phyloP scores from a whole-genome alignment of 2,797 vertebrate species.

The Xerus rutilus region DNA sequence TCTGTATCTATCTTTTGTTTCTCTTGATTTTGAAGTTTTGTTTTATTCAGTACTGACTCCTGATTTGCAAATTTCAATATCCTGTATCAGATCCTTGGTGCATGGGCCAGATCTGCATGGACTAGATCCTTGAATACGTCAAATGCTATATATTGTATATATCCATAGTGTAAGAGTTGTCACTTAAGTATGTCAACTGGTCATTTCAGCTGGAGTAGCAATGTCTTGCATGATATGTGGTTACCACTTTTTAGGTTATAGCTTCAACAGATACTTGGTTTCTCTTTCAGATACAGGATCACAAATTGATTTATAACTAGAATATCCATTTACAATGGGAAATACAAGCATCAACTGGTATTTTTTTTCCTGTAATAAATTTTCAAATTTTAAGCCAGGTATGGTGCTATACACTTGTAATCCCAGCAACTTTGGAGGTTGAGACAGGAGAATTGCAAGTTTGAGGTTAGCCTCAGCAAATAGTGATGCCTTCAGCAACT shows the following conservation, averaged over 20 bases:
- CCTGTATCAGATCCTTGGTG: not conserved
- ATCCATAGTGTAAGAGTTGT: not conserved
- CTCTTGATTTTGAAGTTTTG: constrained; percentile 24
- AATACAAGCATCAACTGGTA: not conserved
- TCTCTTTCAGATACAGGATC: constrained; percentile 50
- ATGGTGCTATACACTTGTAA: no score
- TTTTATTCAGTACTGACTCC: constrained; percentile 6
- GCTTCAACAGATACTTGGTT: not conserved
- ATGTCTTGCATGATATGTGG: not conserved
- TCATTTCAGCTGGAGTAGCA: not conserved
- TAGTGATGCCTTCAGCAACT: no score
- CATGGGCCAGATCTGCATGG: not conserved
- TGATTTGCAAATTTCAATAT: not conserved
- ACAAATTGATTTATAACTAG: not conserved
- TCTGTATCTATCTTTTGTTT: not conserved
- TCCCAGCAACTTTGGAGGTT: no score
- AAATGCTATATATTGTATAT: not conserved
- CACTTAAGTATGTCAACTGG: not conserved
- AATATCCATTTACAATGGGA: not conserved
- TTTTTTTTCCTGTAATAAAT: not conserved
- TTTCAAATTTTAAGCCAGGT: not conserved
- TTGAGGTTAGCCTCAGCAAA: no score
- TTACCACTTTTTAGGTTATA: not conserved
- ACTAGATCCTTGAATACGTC: not conserved
- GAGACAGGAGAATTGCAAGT: no score